A percentile compares a stretch with the other conserved stretches of the same genome.
Conservation (phyloP, 2,797 vertebrate species). For the Ctenosaura bakeri region DNA sequence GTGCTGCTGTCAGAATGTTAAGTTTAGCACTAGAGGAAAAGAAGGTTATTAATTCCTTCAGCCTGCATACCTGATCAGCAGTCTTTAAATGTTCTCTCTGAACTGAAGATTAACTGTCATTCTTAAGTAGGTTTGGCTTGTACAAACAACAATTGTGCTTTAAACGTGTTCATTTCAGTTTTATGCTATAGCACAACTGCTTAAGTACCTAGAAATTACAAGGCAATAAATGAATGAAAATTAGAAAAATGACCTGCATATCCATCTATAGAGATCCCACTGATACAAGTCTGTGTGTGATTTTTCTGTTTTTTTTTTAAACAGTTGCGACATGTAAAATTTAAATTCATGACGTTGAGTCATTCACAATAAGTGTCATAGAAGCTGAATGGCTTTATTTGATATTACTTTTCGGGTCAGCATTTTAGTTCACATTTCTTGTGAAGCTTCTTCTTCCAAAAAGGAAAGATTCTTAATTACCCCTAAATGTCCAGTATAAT, state of each 20-base stretch:
- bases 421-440: neutral
- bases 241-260: neutral
- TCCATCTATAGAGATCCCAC: neutral
- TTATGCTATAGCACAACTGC: neutral
- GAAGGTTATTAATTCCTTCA: neutral
- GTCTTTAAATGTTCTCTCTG: neutral
- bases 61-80: neutral
- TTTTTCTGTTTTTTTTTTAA: neutral
- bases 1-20: neutral
- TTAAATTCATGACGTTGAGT: neutral
- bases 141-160: neutral
- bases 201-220: neutral
- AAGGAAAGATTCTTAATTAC: conserved; percentile 11
- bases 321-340: too few species aligned
- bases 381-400: neutral
- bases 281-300: too few species aligned
- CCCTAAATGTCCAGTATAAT: neutral
- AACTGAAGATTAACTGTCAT: neutral
- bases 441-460: neutral
- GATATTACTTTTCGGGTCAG: neutral
- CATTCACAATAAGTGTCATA: too few species aligned
- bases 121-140: neutral
- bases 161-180: neutral
- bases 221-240: neutral
- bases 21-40: neutral